Base-by-base conservation (phyloP, 2,888 invertebrate species). In the Acrobasis consociella region DNA sequence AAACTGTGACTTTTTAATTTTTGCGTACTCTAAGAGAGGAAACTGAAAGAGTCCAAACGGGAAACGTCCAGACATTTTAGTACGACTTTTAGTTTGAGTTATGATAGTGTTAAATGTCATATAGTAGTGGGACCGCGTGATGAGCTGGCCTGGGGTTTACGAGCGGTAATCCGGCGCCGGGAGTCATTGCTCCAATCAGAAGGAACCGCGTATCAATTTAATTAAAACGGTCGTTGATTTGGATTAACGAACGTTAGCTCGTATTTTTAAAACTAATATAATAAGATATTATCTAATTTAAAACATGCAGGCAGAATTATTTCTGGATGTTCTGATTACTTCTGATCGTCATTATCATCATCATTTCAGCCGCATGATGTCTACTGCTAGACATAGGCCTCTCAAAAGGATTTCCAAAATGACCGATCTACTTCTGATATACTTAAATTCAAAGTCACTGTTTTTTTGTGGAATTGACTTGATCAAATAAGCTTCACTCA, bases 41-140 rank as follows among this genome's bases (percentile, higher is more conserved):
- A 1, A 9, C 38, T 2, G 15, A 39, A 9, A 0, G 16, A 15
- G 16, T 9, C 39, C 38, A 17, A 55, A 10, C 15, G 39, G 38
- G 15, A 8, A 9, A 39, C 15, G 15, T 2, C 39, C 13, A 38
- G 13, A 39, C 15, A 55, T 55, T 39, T 55, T 39, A 55, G 39
- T 55, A 39, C 39, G 13, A 16, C 55, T 39, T 39, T 55, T 16
- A 39, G 39, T 11, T 39, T 39, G 55, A 55, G 38, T 55, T 55
- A 55, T 55, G 15, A 38, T 39, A 11, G 55, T 55, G 55, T 55
- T 55, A 55, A 55, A 55, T 55, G 55, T 55, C 55, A 39, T 39
- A 39, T 39, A 55, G 55, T 55, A 39, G 55, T 39, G 31, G 7
- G 31, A 8, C 31, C 31, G 31, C 39, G 55, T 39, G 55, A 55